phyloP scores from a whole-genome alignment of 2,888 invertebrate species.

The Lasioglossum leucozonium region DNA sequence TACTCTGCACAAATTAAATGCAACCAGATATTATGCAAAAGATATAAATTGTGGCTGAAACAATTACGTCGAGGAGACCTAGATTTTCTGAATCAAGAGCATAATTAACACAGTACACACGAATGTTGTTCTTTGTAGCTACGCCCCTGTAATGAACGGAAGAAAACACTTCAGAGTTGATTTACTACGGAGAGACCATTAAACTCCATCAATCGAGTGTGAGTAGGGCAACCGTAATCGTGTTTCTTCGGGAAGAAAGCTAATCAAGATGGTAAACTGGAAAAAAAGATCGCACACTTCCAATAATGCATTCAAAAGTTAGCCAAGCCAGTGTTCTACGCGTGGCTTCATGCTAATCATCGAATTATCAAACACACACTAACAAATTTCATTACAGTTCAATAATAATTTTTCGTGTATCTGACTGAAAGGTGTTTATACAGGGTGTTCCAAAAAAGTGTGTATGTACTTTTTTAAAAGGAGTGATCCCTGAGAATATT shows the following conservation, averaged over 20 bases:
- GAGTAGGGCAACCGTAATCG: background rate
- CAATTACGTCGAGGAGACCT: background rate
- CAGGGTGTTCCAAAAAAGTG: no score
- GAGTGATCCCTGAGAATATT: no score
- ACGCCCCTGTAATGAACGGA: constrained; percentile 7
- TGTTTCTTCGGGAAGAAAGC: background rate
- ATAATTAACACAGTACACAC: constrained; percentile 1
- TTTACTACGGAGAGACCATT: background rate
- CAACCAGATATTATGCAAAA: background rate
- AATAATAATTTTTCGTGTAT: background rate
- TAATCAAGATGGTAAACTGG: background rate
- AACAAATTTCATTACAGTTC: background rate
- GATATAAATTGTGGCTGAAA: background rate
- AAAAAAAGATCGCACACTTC: background rate
- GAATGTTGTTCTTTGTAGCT: background rate
- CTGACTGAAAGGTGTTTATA: no score
- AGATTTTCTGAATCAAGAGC: background rate
- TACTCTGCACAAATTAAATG: background rate
- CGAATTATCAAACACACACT: background rate
- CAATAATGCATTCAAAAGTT: background rate
- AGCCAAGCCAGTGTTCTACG: background rate
- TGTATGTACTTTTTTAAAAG: no score
- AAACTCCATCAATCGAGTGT: constrained; percentile 7
- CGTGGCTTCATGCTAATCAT: background rate
- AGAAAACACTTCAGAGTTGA: background rate